These are phyloP conservation scores for Arvicola amphibius DNA, from an alignment of 2,797 vertebrate genomes.

Conservation along the genomic window DNA sequence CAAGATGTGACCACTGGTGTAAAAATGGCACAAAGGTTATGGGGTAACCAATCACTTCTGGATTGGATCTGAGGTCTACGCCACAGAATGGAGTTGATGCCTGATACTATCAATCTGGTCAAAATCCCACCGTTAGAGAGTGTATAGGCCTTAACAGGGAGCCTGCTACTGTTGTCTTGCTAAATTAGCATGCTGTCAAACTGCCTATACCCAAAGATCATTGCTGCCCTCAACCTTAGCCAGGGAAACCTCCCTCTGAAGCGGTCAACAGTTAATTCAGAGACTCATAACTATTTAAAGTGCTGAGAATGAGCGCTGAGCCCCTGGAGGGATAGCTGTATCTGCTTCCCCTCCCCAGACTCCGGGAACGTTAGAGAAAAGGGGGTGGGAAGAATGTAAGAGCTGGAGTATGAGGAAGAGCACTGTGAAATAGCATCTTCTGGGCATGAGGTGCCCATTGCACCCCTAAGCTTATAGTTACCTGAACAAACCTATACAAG, in stretches of 20 bases:
- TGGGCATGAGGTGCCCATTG: neutral
- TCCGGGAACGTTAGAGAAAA: neutral
- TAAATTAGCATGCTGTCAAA: neutral
- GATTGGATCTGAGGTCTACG: neutral
- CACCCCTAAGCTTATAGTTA: neutral
- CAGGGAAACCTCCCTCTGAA: neutral
- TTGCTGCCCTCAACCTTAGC: neutral
- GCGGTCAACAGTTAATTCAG: neutral
- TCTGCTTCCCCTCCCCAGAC: neutral
- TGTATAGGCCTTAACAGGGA: neutral
- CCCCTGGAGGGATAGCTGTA: neutral
- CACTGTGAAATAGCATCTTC: neutral
- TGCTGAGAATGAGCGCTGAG: neutral
- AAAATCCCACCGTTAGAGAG: neutral
- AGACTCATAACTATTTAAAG: neutral
- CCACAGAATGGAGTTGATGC: neutral
- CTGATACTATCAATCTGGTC: neutral
- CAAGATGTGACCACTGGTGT: neutral
- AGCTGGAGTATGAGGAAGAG: neutral
- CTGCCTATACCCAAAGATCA: neutral
- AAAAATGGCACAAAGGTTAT: neutral
- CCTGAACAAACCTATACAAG: neutral
- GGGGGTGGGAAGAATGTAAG: neutral
- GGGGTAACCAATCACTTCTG: neutral
- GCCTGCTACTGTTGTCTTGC: too few species aligned